These are phyloP conservation scores for Meteorus colon DNA, from an alignment of 2,888 invertebrate genomes.

Conservation along the genomic window DNA sequence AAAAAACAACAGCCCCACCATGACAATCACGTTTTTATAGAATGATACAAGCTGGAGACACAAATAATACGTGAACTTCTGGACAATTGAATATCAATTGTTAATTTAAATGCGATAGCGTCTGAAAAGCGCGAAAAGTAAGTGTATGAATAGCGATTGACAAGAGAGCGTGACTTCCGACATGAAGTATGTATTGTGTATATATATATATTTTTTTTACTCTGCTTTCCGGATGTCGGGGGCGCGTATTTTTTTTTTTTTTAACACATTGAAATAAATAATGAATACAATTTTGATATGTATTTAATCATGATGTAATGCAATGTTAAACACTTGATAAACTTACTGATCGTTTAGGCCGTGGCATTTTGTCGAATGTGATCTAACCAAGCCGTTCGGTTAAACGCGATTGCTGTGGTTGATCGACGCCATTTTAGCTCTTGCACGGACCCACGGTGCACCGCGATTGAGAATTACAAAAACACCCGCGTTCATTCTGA, in stretches of 20 bases:
- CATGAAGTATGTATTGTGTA: slow-evolving; percentile 26
- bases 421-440: slow-evolving; percentile 68
- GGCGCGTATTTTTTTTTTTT: slow-evolving; percentile 22
- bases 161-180: slow-evolving; percentile 48
- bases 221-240: slow-evolving; percentile 37
- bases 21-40: slow-evolving; percentile 46
- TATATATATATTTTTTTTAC: slow-evolving; percentile 26
- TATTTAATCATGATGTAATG: neutral
- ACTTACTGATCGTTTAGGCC: slow-evolving; percentile 63
- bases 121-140: slow-evolving; percentile 40
- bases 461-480: slow-evolving; percentile 63
- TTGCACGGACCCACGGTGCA: slow-evolving; percentile 62
- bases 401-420: slow-evolving; percentile 62
- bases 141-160: slow-evolving; percentile 32
- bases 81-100: slow-evolving; percentile 13
- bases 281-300: neutral
- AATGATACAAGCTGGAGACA: neutral
- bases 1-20: slow-evolving; percentile 46
- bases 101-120: slow-evolving; percentile 35
- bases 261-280: neutral
- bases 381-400: slow-evolving; percentile 49
- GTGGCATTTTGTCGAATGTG: slow-evolving; percentile 60
- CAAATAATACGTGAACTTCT: neutral
- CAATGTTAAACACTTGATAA: slow-evolving; percentile 27
- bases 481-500: slow-evolving; percentile 65